A percentile compares a stretch with the other conserved stretches of the same genome.
Conservation (phyloP, 1,140 invertebrate genomes). For the Alviniconcha marisindica region DNA sequence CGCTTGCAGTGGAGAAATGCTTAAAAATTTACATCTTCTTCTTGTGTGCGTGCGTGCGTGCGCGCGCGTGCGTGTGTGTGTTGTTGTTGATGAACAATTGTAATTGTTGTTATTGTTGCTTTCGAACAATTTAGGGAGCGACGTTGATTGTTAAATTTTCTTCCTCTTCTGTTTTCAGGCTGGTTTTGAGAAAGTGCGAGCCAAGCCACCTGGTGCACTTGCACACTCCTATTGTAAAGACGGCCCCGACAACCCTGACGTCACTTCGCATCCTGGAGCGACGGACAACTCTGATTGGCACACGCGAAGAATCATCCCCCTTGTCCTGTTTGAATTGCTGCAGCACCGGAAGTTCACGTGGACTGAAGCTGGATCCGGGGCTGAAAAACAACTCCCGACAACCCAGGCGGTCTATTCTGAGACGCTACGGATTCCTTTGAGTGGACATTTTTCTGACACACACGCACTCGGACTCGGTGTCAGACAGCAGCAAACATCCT, state of each 20-base stretch:
- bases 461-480: too few relatives aligned
- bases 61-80: too few relatives aligned
- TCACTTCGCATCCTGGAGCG: constrained; percentile 10
- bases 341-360: not conserved
- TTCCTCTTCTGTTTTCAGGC: not conserved
- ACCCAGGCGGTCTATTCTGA: not conserved
- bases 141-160: not conserved
- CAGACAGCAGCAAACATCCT: too few relatives aligned
- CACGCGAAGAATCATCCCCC: not conserved
- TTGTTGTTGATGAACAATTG: too few relatives aligned
- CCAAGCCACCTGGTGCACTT: not conserved
- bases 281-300: not conserved
- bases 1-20: too few relatives aligned
- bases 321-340: not conserved
- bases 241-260: not conserved
- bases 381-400: not conserved
- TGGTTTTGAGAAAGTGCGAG: not conserved
- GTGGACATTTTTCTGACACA: not conserved
- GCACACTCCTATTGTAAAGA: not conserved
- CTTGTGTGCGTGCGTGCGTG: too few relatives aligned
- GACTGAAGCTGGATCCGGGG: constrained; percentile 3
- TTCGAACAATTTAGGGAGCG: not conserved
- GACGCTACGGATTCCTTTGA: constrained; percentile 4
- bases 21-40: too few relatives aligned
- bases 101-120: too few relatives aligned